These are phyloP conservation scores for Torymus auratus DNA, from an alignment of 2,888 invertebrate genomes.

Conservation along the genomic window DNA sequence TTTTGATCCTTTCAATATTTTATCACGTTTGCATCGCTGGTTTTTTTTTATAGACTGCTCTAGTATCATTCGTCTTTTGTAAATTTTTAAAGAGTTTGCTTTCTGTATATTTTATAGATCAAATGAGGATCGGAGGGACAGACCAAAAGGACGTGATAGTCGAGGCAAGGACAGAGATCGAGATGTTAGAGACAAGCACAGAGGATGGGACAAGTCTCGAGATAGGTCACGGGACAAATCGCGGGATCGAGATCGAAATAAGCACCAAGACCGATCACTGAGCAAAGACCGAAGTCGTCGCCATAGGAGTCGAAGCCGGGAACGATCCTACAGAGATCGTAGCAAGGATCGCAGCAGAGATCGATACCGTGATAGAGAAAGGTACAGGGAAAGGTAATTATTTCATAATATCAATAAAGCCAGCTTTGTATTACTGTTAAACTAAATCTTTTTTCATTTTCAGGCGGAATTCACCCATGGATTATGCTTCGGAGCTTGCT, in stretches of 20 bases:
- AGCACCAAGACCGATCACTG: constrained; percentile 64
- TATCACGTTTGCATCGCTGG: neutral
- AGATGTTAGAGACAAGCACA: constrained; percentile 72
- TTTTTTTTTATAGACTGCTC: neutral
- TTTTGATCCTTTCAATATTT: constrained; percentile 15
- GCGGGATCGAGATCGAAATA: constrained; percentile 67
- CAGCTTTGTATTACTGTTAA: too few species aligned
- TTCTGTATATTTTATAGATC: constrained; percentile 41
- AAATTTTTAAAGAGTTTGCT: constrained; percentile 4
- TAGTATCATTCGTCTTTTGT: neutral
- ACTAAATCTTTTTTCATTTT: constrained; percentile 46
- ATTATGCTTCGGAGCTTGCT: constrained; percentile 74
- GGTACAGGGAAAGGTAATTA: constrained; percentile 71
- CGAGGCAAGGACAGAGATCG: constrained; percentile 67
- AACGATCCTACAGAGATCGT: constrained; percentile 70
- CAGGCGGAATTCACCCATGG: constrained; percentile 71
- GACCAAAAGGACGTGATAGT: constrained; percentile 67
- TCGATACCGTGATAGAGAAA: constrained; percentile 71
- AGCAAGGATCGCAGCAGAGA: constrained; percentile 68
- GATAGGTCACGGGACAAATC: constrained; percentile 62
- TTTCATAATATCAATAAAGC: neutral
- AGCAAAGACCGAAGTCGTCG: constrained; percentile 72
- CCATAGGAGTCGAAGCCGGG: constrained; percentile 74
- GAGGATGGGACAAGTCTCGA: constrained; percentile 65
- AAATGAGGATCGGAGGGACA: constrained; percentile 69